Base-by-base conservation (phyloP, 2,113 vertebrate species). In the Sylvietta virens region DNA sequence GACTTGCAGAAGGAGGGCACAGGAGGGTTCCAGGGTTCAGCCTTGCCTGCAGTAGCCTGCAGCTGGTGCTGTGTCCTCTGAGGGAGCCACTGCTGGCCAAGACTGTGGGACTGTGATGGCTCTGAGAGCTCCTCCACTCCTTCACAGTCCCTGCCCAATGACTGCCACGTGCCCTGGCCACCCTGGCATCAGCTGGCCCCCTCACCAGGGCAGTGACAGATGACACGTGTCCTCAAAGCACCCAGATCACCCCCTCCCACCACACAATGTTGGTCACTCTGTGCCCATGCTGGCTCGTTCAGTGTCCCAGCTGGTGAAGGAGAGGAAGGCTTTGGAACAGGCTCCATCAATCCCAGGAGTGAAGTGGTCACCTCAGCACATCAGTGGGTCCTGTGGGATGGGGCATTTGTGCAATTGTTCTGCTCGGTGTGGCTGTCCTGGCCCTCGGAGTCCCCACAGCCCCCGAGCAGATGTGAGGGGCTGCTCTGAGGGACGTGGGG, bases 261-360 rank as follows among this genome's bases (percentile, higher is more conserved):
- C 31, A 14, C 44, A 13, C 2, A 0, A 18, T 0, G 0, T 12
- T 17, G 4, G 7, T 62, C 45, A 8, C 35, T 66, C 53, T 62
- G 73, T 61, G 79, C 21, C 83, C 22, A 2, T 6, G 23, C 31
- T 39, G 64, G 20, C 80, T 79, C 66, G 3, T 12, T 14, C 40
- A 33, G 50, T 44, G 18, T 56, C 37, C 30, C 40, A 57, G 56
- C 28, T 62, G n/a, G 8, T 27, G 19, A 19, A 50, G 40, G 18
- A 15, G 7, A 13, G 47, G 27, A 31, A 44, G 39, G 24, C 42
- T 85, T 69, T 69, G n/a, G 26, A 30, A 73, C 26, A 31, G 57
- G 18, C 7, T 56, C 37, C 24, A 14, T 42, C 37, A 10, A 6
- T 28, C 6, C 62, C 66, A 48, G 67, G 37, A 66, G 24, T 3